phyloP scores from a whole-genome alignment of 2,888 invertebrate species.

The Nasonia oneida region DNA sequence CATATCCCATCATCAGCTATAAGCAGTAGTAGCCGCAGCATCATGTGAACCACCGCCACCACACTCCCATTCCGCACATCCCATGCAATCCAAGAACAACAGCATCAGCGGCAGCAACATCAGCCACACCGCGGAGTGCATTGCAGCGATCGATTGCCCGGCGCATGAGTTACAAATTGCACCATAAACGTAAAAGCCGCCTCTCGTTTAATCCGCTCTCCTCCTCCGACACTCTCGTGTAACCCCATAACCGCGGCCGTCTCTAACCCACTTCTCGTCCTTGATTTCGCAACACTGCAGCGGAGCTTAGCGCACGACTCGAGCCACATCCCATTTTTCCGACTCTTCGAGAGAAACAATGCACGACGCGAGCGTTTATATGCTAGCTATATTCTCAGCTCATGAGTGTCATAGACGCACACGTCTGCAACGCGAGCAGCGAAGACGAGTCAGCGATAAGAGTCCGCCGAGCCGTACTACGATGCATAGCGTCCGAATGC shows the following conservation, averaged over 20 bases:
- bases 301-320: not conserved
- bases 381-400: not conserved
- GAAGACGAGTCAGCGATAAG: too few relatives aligned
- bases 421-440: too few relatives aligned
- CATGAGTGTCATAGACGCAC: not conserved
- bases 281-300: conserved; percentile 40
- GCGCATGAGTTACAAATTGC: conserved; percentile 43
- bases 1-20: not conserved
- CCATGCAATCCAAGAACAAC: not conserved
- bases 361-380: not conserved
- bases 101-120: not conserved
- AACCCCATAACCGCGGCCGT: not conserved
- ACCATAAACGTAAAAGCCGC: conserved; percentile 41
- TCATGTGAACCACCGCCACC: not conserved
- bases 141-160: conserved; percentile 15
- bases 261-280: conserved; percentile 57
- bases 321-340: conserved; percentile 49
- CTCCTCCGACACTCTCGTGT: not conserved
- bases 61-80: not conserved
- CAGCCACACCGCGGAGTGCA: not conserved
- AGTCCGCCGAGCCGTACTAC: too few relatives aligned
- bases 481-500: too few relatives aligned
- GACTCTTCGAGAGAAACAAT: not conserved
- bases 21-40: not conserved
- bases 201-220: conserved; percentile 18